These are phyloP conservation scores for Diploptera punctata DNA, from an alignment of 2,888 invertebrate genomes.

Conservation along the genomic window DNA sequence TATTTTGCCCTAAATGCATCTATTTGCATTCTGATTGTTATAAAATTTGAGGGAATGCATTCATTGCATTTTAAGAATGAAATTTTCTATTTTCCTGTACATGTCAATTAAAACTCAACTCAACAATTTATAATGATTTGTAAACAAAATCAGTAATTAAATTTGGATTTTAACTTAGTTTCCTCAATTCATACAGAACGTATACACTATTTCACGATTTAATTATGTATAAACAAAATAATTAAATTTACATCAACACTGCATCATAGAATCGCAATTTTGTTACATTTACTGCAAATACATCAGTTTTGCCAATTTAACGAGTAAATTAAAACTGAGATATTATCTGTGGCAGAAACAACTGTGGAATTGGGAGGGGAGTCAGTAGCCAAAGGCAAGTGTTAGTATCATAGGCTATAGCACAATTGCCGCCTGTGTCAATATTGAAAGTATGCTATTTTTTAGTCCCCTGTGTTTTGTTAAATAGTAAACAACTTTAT, in stretches of 20 bases:
- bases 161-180: constrained; percentile 26
- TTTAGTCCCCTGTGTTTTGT: too few relatives aligned
- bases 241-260: constrained; percentile 31
- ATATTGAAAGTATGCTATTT: too few relatives aligned
- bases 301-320: constrained; percentile 5
- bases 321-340: constrained; percentile 28
- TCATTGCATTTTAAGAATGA: constrained; percentile 7
- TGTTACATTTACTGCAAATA: constrained; percentile 6
- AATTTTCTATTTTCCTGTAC: constrained; percentile 2
- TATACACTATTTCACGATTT: constrained; percentile 7
- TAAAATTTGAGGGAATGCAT: too few relatives aligned
- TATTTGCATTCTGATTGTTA: too few relatives aligned
- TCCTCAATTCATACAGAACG: background rate
- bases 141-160: constrained; percentile 37
- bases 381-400: background rate
- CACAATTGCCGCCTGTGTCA: too few relatives aligned
- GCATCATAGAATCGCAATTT: constrained; percentile 24
- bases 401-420: too few relatives aligned
- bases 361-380: background rate
- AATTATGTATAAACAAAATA: constrained; percentile 31
- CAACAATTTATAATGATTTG: constrained; percentile 36
- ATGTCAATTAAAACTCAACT: constrained; percentile 19
- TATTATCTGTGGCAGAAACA: background rate
- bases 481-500: too few relatives aligned
- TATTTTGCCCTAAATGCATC: too few relatives aligned